Percentiles rank a stretch among this genome's conserved stretches.
phyloP scores from a whole-genome alignment of 2,888 invertebrate genomes.

The Phytoseiulus persimilis region DNA sequence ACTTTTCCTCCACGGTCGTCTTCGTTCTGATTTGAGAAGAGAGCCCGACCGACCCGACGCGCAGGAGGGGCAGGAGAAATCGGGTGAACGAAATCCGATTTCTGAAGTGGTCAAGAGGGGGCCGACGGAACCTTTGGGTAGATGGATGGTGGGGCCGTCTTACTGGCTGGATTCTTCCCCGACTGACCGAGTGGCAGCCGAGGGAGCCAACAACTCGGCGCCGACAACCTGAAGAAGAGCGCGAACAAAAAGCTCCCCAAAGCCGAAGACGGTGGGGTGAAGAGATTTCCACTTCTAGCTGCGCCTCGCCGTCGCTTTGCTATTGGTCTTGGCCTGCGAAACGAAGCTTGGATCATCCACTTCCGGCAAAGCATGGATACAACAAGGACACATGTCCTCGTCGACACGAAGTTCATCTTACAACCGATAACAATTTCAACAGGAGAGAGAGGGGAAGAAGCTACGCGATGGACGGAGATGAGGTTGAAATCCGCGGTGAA shows the following conservation, averaged over 20 bases:
- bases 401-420: not conserved
- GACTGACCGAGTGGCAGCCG: not conserved
- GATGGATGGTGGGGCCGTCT: not conserved
- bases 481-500: not conserved
- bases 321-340: not conserved
- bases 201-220: not conserved
- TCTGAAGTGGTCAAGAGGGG: not conserved
- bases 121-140: not conserved
- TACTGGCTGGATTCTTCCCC: not conserved
- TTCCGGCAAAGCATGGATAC: not conserved
- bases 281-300: not conserved
- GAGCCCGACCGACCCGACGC: not conserved
- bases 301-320: not conserved
- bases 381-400: not conserved
- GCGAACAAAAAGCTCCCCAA: not conserved
- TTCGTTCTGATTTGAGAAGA: not conserved
- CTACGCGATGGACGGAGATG: not conserved
- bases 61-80: not conserved
- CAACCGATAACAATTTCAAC: not conserved
- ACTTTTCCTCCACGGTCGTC: not conserved
- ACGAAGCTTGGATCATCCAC: not conserved
- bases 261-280: not conserved
- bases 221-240: not conserved
- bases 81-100: conserved; percentile 5
- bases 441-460: no score